phyloP scores from a whole-genome alignment of 2,113 vertebrate species.

The Hucho hucho region DNA sequence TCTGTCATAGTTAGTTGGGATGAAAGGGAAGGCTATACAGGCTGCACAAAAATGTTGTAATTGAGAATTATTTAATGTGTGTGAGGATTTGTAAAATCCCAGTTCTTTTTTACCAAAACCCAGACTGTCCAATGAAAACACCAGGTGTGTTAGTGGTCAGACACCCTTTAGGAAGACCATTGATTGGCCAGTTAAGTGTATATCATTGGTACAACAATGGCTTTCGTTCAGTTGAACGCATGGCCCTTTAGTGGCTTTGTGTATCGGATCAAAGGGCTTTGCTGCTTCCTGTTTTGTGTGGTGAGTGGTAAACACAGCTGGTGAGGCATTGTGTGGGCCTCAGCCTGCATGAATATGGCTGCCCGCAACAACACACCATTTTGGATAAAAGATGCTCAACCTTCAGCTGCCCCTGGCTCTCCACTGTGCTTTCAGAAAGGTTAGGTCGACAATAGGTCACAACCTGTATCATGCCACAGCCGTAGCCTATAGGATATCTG shows the following conservation, averaged over 20 bases:
- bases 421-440: background rate
- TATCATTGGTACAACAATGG: conserved; percentile 41
- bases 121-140: background rate
- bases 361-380: conserved; percentile 6
- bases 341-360: conserved; percentile 45
- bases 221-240: conserved; percentile 8
- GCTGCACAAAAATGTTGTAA: too few relatives aligned
- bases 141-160: conserved; percentile 27
- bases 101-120: background rate
- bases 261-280: conserved; percentile 57
- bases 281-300: conserved; percentile 55
- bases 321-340: conserved; percentile 51
- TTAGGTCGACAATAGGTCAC: background rate
- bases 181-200: conserved; percentile 46
- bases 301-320: conserved; percentile 47
- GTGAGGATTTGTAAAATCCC: background rate
- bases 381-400: background rate
- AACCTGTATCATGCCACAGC: background rate
- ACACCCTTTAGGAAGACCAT: conserved; percentile 25
- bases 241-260: conserved; percentile 38
- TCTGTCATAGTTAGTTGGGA: too few relatives aligned
- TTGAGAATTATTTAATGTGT: background rate
- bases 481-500: background rate
- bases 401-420: background rate
- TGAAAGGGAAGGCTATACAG: too few relatives aligned